Evolutionary conservation across 2,888 invertebrate species (phyloP), one percentile per base, ranked within the genome.

Genomic region (Acrocyrtus sp.): DNA sequence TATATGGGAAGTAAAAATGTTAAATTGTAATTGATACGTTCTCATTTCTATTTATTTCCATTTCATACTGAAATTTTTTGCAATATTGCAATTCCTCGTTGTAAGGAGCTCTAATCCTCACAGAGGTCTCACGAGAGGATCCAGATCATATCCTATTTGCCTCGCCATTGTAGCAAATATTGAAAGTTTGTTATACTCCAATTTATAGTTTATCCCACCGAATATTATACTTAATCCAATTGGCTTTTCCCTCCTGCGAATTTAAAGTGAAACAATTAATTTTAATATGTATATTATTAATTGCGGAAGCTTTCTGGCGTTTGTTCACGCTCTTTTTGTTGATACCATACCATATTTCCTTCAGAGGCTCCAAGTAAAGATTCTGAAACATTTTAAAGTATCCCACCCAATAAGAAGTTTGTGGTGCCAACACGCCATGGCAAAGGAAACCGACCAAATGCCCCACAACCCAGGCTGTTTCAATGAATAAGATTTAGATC

Each of bases 401-500:
- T 17, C 53, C 22, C 1, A 60, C 47, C 72, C 72, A 72, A 45
- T 29, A 69, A 27, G 39, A 39, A 2, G 29, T 21, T 5, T 12
- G 47, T 1, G 10, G 12, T 34, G 27, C 21, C 26, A 26, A 22
- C n/a, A 29, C 4, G 8, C 15, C 19, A n/a, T 69, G 69, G 48
- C 72, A 72, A 2, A 58, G 0, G 19, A 51, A 41, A 8, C 65
- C 47, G 1, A 43, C 47, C 53, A 72, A 53, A 27, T 72, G 65
- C 15, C 72, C 72, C 1, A 39, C 65, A n/a, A 65, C 24, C 65
- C 65, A 72, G 12, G 48, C 65, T 22, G 54, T 53, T 53, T 72
- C 72, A 1, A 47, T 45, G 6, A 65, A 22, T 2, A 72, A 29
- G 29, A 65, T 48, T 48, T 41, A 47, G 3, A 5, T n/a, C 15